Evolutionary conservation across 2,113 vertebrate genomes (phyloP).

Genomic region (Cyprinodon brontotheroides): DNA sequence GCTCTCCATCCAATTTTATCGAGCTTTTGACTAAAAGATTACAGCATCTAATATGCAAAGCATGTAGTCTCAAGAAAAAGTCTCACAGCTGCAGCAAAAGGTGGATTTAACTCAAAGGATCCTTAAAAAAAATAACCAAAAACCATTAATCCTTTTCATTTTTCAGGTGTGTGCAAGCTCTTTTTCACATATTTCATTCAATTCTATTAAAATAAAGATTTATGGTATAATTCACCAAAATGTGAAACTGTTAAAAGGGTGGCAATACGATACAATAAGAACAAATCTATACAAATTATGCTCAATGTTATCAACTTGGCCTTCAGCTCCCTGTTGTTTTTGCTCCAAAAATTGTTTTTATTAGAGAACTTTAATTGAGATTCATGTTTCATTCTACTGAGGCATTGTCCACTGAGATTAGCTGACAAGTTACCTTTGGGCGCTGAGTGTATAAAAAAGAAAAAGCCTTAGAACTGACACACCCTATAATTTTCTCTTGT

Average conservation of each 20-base stretch:
- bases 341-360: neutral
- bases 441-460: conserved; percentile 23
- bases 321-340: neutral
- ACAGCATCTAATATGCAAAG: no score
- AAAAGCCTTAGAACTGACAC: conserved; percentile 34
- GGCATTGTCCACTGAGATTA: conserved; percentile 24
- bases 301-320: neutral
- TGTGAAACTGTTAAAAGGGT: neutral
- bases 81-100: no score
- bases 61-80: no score
- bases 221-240: neutral
- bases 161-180: neutral
- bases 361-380: conserved; percentile 6
- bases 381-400: conserved; percentile 7
- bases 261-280: conserved; percentile 1
- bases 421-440: conserved; percentile 31
- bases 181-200: neutral
- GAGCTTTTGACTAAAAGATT: no score
- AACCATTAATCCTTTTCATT: no score
- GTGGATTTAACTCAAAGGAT: no score
- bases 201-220: neutral
- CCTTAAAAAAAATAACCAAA: no score
- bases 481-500: conserved; percentile 34
- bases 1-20: no score
- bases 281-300: conserved; percentile 47